Percentiles rank a stretch among this genome's conserved stretches.
Conservation (phyloP, 2,888 invertebrate genomes). For the Agelastica alni region DNA sequence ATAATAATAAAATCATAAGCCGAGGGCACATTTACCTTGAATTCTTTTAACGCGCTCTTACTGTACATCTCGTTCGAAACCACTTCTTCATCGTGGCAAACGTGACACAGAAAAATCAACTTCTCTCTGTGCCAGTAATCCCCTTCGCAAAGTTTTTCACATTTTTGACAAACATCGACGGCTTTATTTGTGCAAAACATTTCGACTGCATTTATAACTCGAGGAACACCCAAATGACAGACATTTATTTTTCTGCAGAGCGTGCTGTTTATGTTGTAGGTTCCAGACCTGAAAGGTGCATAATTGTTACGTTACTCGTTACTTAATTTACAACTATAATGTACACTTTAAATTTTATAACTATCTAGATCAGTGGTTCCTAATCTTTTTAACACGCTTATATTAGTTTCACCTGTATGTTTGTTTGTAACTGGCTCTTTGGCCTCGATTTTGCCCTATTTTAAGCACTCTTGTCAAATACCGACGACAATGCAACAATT, state of each 20-base stretch:
- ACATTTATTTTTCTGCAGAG: slow-evolving; percentile 48
- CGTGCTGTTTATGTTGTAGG: slow-evolving; percentile 39
- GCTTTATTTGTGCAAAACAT: slow-evolving; percentile 55
- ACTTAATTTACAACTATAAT: too few relatives aligned
- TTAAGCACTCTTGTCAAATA: too few relatives aligned
- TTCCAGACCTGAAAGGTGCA: slow-evolving; percentile 45
- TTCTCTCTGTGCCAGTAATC: slow-evolving; percentile 59
- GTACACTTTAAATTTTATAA: too few relatives aligned
- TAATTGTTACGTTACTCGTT: too few relatives aligned
- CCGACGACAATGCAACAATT: too few relatives aligned
- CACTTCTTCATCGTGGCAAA: slow-evolving; percentile 55
- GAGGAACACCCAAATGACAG: slow-evolving; percentile 55
- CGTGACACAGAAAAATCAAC: slow-evolving; percentile 54
- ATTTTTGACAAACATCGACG: slow-evolving; percentile 54
- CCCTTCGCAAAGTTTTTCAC: slow-evolving; percentile 53
- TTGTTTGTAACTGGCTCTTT: too few relatives aligned
- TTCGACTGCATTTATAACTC: slow-evolving; percentile 55
- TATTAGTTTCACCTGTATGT: too few relatives aligned
- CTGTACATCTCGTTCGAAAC: slow-evolving; percentile 45
- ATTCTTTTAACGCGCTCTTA: slow-evolving; percentile 42
- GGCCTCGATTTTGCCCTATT: too few relatives aligned
- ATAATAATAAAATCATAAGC: background rate
- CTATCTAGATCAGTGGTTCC: background rate
- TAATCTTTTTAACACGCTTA: too few relatives aligned
- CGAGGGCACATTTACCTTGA: slow-evolving; percentile 41